A percentile compares a stretch with the other conserved stretches of the same genome.
Conservation (phyloP, 2,113 vertebrate genomes). For the Galbula dea region DNA sequence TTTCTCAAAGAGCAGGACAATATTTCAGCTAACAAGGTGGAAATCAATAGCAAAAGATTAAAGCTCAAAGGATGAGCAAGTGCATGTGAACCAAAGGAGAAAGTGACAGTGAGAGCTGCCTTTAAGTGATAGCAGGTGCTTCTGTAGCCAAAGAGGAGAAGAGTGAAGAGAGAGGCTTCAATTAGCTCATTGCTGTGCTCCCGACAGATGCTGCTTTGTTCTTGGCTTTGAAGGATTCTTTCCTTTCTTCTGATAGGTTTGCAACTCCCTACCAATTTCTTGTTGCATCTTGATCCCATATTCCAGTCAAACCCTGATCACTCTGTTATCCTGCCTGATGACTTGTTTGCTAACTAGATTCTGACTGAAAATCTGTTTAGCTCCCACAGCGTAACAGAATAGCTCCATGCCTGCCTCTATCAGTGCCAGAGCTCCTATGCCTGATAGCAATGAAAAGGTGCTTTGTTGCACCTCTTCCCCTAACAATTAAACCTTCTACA, state of each 20-base stretch:
- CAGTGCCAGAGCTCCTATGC: not conserved
- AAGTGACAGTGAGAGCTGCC: constrained; percentile 44
- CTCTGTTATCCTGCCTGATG: not conserved
- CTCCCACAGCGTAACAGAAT: not conserved
- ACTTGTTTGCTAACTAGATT: not conserved
- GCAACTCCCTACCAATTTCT: constrained; percentile 39
- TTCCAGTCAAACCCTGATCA: not conserved
- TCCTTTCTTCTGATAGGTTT: constrained; percentile 20
- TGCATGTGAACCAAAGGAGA: not conserved
- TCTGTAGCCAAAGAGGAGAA: not conserved
- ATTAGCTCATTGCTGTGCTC: constrained; percentile 27
- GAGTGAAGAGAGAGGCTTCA: not conserved
- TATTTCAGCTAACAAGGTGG: constrained; percentile 61
- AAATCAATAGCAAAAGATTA: constrained; percentile 68
- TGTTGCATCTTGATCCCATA: not conserved
- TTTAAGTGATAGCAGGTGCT: constrained; percentile 53
- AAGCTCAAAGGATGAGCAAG: constrained; percentile 60
- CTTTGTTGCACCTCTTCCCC: not conserved
- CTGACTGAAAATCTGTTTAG: not conserved
- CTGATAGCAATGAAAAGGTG: not conserved
- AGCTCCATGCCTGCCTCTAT: not conserved
- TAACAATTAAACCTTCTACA: not conserved
- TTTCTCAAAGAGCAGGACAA: constrained; percentile 40
- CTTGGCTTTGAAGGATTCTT: constrained; percentile 43
- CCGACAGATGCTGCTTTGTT: not conserved